phyloP scores from a whole-genome alignment of 2,888 invertebrate species.

The Erannis defoliaria region DNA sequence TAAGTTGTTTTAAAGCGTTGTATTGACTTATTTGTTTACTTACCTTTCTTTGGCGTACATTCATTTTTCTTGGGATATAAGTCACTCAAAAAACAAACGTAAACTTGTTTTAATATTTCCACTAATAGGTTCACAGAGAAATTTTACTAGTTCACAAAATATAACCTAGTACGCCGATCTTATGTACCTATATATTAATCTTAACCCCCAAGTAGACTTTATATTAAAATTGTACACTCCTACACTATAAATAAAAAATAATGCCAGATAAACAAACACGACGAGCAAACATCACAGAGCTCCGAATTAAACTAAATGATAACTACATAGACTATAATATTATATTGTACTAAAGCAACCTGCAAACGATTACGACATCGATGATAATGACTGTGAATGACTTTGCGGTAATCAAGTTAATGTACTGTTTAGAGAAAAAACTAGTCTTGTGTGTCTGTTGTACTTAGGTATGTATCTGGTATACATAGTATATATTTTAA shows the following conservation, averaged over 20 bases:
- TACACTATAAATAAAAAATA: background rate
- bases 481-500: no score
- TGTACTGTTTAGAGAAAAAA: background rate
- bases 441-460: background rate
- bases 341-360: conserved; percentile 11
- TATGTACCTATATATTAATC: background rate
- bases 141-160: no score
- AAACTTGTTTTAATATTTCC: background rate
- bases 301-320: conserved; percentile 29
- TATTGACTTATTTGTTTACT: conserved; percentile 33
- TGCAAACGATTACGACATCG: conserved; percentile 18
- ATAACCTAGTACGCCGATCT: no score
- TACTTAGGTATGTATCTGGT: no score
- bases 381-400: conserved; percentile 18
- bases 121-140: background rate
- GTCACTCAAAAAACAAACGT: background rate
- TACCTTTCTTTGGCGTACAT: conserved; percentile 72
- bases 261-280: background rate
- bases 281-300: conserved; percentile 23
- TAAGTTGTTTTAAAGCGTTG: no score
- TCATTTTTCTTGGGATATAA: conserved; percentile 53
- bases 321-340: conserved; percentile 24
- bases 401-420: background rate
- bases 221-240: background rate
- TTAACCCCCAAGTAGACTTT: conserved; percentile 14